phyloP scores from a whole-genome alignment of 2,797 vertebrate species.

The Clarias platycephalus region DNA sequence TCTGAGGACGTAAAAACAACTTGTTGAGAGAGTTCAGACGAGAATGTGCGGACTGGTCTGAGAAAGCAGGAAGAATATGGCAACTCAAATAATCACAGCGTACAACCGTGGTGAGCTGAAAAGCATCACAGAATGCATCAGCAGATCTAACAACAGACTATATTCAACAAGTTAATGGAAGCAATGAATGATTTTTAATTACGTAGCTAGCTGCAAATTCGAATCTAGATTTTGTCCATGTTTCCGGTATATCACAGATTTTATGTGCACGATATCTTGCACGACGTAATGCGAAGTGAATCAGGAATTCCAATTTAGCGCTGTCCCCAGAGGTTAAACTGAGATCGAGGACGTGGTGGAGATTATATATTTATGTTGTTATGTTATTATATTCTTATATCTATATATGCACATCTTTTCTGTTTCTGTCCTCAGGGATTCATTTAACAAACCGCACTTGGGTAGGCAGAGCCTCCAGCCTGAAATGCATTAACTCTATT shows the following conservation, averaged over 20 bases:
- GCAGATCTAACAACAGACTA: background rate
- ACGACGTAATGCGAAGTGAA: background rate
- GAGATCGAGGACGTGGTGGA: too few species aligned
- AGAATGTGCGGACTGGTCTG: background rate
- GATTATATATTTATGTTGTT: background rate
- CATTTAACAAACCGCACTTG: background rate
- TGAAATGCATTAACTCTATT: background rate
- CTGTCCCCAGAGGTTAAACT: background rate
- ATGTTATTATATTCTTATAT: background rate
- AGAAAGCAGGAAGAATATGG: background rate
- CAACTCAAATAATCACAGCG: background rate
- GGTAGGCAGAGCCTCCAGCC: background rate
- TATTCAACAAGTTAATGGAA: background rate
- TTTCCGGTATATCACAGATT: background rate
- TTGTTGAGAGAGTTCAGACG: background rate
- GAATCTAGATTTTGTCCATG: background rate
- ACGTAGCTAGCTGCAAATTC: background rate
- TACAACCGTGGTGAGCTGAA: background rate
- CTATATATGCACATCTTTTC: background rate
- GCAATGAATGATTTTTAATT: background rate
- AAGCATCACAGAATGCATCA: background rate
- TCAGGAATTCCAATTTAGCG: background rate
- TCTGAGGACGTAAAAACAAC: background rate
- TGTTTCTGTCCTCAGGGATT: background rate
- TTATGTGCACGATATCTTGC: background rate